Percentiles rank a stretch among this genome's conserved stretches.
Evolutionary conservation across 2,888 invertebrate genomes (phyloP).

Genomic region (Hylaea fasciaria): DNA sequence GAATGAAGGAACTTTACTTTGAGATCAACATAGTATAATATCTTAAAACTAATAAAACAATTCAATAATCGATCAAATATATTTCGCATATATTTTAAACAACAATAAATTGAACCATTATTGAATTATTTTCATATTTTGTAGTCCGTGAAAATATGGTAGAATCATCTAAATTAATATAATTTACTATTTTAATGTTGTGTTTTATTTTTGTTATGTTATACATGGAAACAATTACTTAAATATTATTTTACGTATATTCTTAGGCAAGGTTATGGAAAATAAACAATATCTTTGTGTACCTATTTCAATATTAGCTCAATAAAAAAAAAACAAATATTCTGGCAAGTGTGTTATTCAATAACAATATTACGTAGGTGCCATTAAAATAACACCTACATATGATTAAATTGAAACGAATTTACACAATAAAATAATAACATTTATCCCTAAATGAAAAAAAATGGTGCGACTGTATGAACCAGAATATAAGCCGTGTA

Average conservation of each 20-base stretch:
- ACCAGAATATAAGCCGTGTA: slow-evolving; percentile 70
- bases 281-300: neutral
- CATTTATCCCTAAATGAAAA: slow-evolving; percentile 13
- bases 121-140: slow-evolving; percentile 3
- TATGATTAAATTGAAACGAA: too few species aligned
- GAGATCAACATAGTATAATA: slow-evolving; percentile 46
- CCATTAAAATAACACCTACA: too few species aligned
- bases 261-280: slow-evolving; percentile 2
- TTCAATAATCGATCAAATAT: slow-evolving; percentile 4
- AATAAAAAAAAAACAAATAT: too few species aligned
- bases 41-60: slow-evolving; percentile 32
- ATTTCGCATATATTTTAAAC: slow-evolving; percentile 3
- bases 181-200: neutral
- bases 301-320: too few species aligned
- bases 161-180: slow-evolving; percentile 1
- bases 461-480: slow-evolving; percentile 73
- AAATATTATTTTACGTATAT: slow-evolving; percentile 12
- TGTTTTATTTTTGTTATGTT: neutral
- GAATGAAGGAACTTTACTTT: slow-evolving; percentile 55
- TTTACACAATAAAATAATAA: neutral
- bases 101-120: slow-evolving; percentile 1
- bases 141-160: neutral
- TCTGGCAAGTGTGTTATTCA: neutral
- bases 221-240: neutral
- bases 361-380: neutral